phyloP scores from a whole-genome alignment of 2,113 vertebrate species.

The Gasterosteus aculeatus region DNA sequence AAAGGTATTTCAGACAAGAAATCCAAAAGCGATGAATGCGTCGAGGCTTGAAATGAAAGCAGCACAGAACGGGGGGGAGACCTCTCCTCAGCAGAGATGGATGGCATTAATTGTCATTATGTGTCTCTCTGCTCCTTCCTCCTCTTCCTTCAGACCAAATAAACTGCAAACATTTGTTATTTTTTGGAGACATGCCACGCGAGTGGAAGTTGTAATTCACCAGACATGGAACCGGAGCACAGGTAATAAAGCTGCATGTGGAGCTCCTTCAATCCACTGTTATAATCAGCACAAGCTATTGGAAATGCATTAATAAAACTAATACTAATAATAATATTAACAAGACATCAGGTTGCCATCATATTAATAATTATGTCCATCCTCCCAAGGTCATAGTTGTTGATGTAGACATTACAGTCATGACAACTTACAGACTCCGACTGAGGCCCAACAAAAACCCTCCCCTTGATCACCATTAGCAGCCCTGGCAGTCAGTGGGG shows the following conservation, averaged over 20 bases:
- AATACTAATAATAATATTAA: not conserved
- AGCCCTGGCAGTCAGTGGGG: conserved; percentile 79
- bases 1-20: conserved; percentile 7
- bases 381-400: conserved; percentile 30
- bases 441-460: conserved; percentile 78
- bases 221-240: conserved; percentile 36
- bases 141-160: conserved; percentile 86
- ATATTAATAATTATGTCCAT: conserved; percentile 34
- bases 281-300: conserved; percentile 55
- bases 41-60: conserved; percentile 45
- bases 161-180: conserved; percentile 82
- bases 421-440: conserved; percentile 45
- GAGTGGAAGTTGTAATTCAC: conserved; percentile 79
- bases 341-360: conserved; percentile 4
- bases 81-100: conserved; percentile 65
- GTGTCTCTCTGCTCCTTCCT: conserved; percentile 83
- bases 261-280: conserved; percentile 59
- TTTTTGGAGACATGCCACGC: conserved; percentile 70
- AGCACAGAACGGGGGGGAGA: not conserved
- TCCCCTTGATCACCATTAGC: conserved; percentile 87
- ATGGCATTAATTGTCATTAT: conserved; percentile 84
- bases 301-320: conserved; percentile 25
- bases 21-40: conserved; percentile 12
- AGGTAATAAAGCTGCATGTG: conserved; percentile 70
- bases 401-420: conserved; percentile 53